Base-by-base conservation (phyloP, 2,113 vertebrate genomes). In the Rhinichthys klamathensis region DNA sequence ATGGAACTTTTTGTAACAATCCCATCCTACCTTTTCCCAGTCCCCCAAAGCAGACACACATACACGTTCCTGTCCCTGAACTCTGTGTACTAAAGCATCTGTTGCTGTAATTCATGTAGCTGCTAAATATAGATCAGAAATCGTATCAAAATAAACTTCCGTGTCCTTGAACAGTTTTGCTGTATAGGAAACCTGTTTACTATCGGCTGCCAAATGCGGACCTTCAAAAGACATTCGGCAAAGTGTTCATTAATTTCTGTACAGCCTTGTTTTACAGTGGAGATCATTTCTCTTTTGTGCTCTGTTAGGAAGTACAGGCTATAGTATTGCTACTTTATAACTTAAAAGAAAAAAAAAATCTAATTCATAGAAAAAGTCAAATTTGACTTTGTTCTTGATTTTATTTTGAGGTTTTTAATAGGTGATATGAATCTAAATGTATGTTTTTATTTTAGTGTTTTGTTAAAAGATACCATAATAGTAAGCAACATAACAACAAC, bases 111-210 rank as follows among this genome's bases (percentile, higher is more conserved):
- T 95, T 96, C 92, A 95, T 86, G 91, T 90, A 90, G 86, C 46
- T 16, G 89, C 94, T 96, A 95, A 95, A 95, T 94, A 95, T 95
- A 94, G 95, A 95, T 86, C 81, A 92, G 91, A 93, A 91, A 93
- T 94, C 84, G 91, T 95, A 90, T 92, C 73, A 93, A 90, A 93
- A 93, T 91, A 90, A 92, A 90, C 88, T 73, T 88, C 0, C 89
- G 80, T 56, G 61, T 81, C 86, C 72, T 88, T 63, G 77, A 25
- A 84, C 58, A 69, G 13, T 88, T 87, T 92, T 88, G 70, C 90
- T 88, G 90, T 87, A 89, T 87, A 91, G 89, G 88, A 89, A 86
- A 87, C 81, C 85, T 90, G 90, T 82, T 88, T 25, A 54, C 82
- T 67, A 79, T 79, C 91, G 51, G 87, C 89, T 86, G 63, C 60